Percentiles rank a stretch among this genome's conserved stretches.
Evolutionary conservation across 2,797 vertebrate species (phyloP).

Genomic region (Darevskia nairensis): DNA sequence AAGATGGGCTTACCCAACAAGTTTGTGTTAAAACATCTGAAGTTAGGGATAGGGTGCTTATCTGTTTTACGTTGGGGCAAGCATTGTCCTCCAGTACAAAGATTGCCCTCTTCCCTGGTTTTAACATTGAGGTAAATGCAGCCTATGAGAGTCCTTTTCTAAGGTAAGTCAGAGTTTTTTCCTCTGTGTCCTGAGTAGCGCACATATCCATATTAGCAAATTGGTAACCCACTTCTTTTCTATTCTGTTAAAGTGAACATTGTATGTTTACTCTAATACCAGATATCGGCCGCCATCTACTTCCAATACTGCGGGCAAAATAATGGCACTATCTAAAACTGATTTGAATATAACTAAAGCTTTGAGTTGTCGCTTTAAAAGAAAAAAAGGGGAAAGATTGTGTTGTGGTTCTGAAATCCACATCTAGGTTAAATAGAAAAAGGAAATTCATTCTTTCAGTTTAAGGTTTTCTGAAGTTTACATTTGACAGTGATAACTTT

Average conservation of each 20-base stretch:
- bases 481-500: constrained; percentile 1
- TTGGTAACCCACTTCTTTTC: constrained; percentile 10
- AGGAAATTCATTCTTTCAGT: neutral
- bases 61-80: neutral
- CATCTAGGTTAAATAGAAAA: neutral
- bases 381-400: neutral
- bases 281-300: neutral
- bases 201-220: constrained; percentile 34
- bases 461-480: constrained; percentile 7
- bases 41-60: neutral
- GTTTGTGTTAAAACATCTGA: neutral
- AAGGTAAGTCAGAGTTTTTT: constrained; percentile 20
- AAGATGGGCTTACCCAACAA: neutral
- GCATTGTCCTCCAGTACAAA: neutral
- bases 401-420: neutral
- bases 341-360: neutral
- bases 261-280: constrained; percentile 9
- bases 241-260: neutral
- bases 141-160: neutral
- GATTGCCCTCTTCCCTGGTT: neutral
- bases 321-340: neutral
- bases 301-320: constrained; percentile 6
- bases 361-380: neutral
- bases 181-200: neutral
- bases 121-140: neutral